Percentiles rank a stretch among this genome's conserved stretches.
Conservation (phyloP, 1,140 invertebrate species). For the Scaptomyza hsui region DNA sequence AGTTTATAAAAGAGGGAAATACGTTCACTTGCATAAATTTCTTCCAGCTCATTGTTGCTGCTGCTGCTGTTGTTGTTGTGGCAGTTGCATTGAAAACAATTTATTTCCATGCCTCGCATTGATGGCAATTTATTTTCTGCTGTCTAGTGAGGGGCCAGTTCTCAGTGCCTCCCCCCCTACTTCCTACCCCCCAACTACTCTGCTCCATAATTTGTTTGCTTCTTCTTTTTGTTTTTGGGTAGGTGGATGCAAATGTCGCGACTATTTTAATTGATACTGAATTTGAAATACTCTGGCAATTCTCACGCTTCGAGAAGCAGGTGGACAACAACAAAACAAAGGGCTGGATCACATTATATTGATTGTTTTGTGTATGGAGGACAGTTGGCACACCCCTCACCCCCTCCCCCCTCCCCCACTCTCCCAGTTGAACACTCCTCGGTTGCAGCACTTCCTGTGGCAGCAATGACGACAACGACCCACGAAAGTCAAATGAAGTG, state of each 20-base stretch:
- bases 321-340: conserved; percentile 39
- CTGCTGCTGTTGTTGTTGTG: conserved; percentile 32
- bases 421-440: conserved; percentile 47
- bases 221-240: conserved; percentile 18
- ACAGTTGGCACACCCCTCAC: conserved; percentile 15
- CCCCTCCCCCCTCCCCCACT: conserved; percentile 1
- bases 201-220: conserved; percentile 23
- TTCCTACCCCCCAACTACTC: not conserved
- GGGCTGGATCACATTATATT: conserved; percentile 1
- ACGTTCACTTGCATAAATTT: conserved; percentile 73
- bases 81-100: conserved; percentile 78
- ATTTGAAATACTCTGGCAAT: conserved; percentile 4
- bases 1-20: conserved; percentile 52
- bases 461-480: conserved; percentile 16
- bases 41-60: conserved; percentile 26
- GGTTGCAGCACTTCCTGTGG: conserved; percentile 67
- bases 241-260: conserved; percentile 37
- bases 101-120: conserved; percentile 69
- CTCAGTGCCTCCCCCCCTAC: conserved; percentile 18
- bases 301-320: conserved; percentile 44
- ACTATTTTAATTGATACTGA: conserved; percentile 56
- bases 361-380: not conserved
- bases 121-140: conserved; percentile 76
- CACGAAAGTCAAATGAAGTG: conserved; percentile 79
- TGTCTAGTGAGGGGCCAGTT: conserved; percentile 31